Percentiles rank a stretch among this genome's conserved stretches.
Evolutionary conservation across 2,888 invertebrate species (phyloP).

Genomic region (Lepas anatifera): DNA sequence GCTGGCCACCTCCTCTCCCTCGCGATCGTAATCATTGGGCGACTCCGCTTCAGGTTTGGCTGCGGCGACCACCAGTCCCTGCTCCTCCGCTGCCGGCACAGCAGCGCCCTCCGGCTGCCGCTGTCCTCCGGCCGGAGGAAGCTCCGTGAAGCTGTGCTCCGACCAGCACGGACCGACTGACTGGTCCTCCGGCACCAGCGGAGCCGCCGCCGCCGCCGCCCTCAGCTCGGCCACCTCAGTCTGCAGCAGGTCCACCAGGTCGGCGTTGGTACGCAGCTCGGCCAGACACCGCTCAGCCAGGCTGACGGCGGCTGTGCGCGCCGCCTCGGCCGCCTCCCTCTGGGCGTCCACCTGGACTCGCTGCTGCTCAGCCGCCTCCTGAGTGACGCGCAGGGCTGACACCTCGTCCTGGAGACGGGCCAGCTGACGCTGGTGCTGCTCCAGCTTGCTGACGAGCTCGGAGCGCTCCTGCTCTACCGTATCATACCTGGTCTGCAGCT

Average conservation of each 20-base stretch:
- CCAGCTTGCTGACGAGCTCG: neutral
- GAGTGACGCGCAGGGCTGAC: neutral
- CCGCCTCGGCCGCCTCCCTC: neutral
- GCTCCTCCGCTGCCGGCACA: neutral
- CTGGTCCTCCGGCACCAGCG: too few relatives aligned
- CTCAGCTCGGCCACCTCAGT: neutral
- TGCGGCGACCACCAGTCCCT: too few relatives aligned
- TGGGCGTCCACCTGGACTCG: neutral
- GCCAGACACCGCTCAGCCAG: neutral
- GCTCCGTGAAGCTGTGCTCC: too few relatives aligned
- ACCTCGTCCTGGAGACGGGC: neutral
- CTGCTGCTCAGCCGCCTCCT: neutral
- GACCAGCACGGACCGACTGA: too few relatives aligned
- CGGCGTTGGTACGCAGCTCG: neutral
- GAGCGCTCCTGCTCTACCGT: neutral
- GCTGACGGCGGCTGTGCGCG: neutral
- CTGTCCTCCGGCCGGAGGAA: neutral
- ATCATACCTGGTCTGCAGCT: neutral
- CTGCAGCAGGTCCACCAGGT: neutral
- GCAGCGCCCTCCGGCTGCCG: neutral
- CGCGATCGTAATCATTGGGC: too few relatives aligned
- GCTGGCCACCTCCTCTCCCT: too few relatives aligned
- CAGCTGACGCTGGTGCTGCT: neutral
- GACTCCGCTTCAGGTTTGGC: too few relatives aligned
- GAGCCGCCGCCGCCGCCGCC: neutral